A percentile compares a stretch with the other conserved stretches of the same genome.
These are phyloP conservation scores for Moxostoma hubbsi DNA, from an alignment of 2,797 vertebrate species.

Conservation along the genomic window DNA sequence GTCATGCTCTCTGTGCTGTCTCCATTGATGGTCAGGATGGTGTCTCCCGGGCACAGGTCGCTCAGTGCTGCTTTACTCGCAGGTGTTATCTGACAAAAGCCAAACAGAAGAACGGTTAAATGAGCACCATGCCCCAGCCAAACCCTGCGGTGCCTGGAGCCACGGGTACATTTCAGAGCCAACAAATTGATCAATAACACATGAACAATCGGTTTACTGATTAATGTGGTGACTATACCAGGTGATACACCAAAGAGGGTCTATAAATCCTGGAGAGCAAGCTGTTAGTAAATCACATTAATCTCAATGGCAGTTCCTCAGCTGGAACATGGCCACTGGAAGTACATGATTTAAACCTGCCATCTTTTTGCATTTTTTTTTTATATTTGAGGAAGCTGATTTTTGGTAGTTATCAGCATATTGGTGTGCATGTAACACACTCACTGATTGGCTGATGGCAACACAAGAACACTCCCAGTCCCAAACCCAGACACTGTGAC, in stretches of 20 bases:
- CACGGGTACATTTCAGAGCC: constrained; percentile 40
- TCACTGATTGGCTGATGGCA: no score
- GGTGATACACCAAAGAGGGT: no score
- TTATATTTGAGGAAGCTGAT: no score
- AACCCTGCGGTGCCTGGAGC: constrained; percentile 55
- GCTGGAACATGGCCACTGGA: no score
- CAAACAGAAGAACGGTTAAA: constrained; percentile 43
- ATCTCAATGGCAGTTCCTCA: no score
- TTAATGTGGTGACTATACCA: neutral
- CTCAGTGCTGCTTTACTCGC: constrained; percentile 92
- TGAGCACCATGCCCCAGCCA: constrained; percentile 49
- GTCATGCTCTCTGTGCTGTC: constrained; percentile 92
- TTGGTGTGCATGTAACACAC: no score
- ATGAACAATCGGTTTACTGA: neutral
- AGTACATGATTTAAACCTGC: no score
- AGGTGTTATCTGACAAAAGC: constrained; percentile 83
- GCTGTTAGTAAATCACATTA: neutral
- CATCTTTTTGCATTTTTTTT: no score
- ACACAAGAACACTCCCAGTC: no score
- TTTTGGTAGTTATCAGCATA: no score
- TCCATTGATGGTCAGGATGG: constrained; percentile 92
- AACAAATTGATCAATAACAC: neutral
- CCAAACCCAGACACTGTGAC: no score
- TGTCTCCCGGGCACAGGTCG: constrained; percentile 89
- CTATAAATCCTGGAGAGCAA: neutral